Conservation (phyloP, 2,888 invertebrate genomes). For the Tetranychus truncatus region DNA sequence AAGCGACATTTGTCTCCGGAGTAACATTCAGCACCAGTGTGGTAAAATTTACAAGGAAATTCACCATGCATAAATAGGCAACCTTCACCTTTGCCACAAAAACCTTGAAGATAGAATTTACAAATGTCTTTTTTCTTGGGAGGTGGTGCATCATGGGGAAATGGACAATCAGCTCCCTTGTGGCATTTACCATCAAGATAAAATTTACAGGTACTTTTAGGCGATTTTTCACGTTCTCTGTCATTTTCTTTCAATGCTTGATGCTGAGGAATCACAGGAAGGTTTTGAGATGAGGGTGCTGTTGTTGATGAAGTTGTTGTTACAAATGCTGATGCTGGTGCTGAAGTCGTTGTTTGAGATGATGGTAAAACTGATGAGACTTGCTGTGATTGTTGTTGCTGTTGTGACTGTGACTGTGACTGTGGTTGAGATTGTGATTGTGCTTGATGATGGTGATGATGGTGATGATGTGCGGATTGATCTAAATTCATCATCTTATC, state of each 20-base stretch:
- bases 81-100: conserved; percentile 82
- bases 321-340: background rate
- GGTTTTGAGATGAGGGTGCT: background rate
- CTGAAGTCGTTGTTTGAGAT: background rate
- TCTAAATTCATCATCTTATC: conserved; percentile 2
- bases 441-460: background rate
- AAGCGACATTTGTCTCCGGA: conserved; percentile 73
- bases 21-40: conserved; percentile 64
- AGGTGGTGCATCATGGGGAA: conserved; percentile 61
- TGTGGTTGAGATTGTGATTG: background rate
- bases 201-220: conserved; percentile 48
- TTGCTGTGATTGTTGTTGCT: background rate
- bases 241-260: background rate
- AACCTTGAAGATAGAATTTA: conserved; percentile 87
- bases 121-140: conserved; percentile 80
- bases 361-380: background rate
- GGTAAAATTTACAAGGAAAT: conserved; percentile 91
- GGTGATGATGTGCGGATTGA: background rate
- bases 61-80: conserved; percentile 91
- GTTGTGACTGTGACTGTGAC: background rate
- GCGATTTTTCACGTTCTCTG: conserved; percentile 2
- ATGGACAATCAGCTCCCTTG: conserved; percentile 60
- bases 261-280: background rate
- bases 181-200: conserved; percentile 70
- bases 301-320: conserved; percentile 27